Evolutionary conservation across 2,888 invertebrate genomes (phyloP).

Genomic region (Fragum whitleyi): DNA sequence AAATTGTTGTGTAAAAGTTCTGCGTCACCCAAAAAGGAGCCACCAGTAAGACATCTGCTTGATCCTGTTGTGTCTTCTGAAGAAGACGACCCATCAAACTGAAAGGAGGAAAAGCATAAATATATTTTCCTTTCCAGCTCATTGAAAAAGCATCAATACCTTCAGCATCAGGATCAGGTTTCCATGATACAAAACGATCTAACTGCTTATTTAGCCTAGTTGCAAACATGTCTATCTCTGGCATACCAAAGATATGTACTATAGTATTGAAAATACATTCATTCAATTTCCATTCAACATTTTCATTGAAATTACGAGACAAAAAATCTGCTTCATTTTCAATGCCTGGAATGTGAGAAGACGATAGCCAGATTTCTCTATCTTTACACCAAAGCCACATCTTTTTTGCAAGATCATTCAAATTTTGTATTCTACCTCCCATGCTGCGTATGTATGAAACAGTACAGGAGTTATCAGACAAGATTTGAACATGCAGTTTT

Average conservation of each 20-base stretch:
- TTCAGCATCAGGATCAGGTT: slow-evolving; percentile 32
- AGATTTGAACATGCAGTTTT: slow-evolving; percentile 26
- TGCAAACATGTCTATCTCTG: slow-evolving; percentile 33
- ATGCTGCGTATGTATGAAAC: slow-evolving; percentile 14
- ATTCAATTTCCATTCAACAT: slow-evolving; percentile 37
- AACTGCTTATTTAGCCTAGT: slow-evolving; percentile 24
- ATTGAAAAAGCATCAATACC: slow-evolving; percentile 36
- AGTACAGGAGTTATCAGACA: slow-evolving; percentile 18
- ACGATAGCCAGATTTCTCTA: slow-evolving; percentile 17
- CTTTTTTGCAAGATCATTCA: slow-evolving; percentile 14
- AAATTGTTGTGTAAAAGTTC: slow-evolving; percentile 32
- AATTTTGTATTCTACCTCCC: slow-evolving; percentile 16
- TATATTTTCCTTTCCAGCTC: slow-evolving; percentile 29
- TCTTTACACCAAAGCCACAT: slow-evolving; percentile 22
- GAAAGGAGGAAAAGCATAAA: slow-evolving; percentile 47
- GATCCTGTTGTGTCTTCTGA: slow-evolving; percentile 35
- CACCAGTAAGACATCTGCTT: slow-evolving; percentile 44
- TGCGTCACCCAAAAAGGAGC: slow-evolving; percentile 39
- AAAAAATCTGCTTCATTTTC: slow-evolving; percentile 29
- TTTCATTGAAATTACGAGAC: slow-evolving; percentile 26
- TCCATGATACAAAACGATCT: slow-evolving; percentile 30
- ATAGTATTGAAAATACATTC: neutral
- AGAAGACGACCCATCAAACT: slow-evolving; percentile 33
- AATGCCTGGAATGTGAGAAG: slow-evolving; percentile 3
- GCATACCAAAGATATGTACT: slow-evolving; percentile 15